These are phyloP conservation scores for Telenomus remus DNA, from an alignment of 1,140 invertebrate species.

Conservation along the genomic window DNA sequence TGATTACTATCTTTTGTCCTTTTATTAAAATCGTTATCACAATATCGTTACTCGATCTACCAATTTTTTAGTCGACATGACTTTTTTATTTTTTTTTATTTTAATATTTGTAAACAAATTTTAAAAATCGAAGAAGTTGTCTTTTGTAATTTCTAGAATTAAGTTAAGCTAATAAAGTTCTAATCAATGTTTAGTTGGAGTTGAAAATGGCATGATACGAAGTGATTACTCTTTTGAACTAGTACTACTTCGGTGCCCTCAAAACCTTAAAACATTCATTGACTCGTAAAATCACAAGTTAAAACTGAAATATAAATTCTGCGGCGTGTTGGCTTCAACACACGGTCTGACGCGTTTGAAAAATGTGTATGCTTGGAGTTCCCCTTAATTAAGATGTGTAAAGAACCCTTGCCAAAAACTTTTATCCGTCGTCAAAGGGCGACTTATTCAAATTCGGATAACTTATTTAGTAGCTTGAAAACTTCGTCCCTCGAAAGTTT, in stretches of 20 bases:
- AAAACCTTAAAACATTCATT: slow-evolving; percentile 5
- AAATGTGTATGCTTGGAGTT: slow-evolving; percentile 6
- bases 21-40: slow-evolving; percentile 4
- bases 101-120: too few relatives aligned
- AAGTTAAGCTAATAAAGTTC: too few relatives aligned
- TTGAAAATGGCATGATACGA: slow-evolving; percentile 4
- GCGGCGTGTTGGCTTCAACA: background rate
- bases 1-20: slow-evolving; percentile 19
- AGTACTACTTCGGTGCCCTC: slow-evolving; percentile 8
- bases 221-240: slow-evolving; percentile 8
- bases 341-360: slow-evolving; percentile 4
- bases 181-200: background rate
- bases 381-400: slow-evolving; percentile 8
- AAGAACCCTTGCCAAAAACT: slow-evolving; percentile 8
- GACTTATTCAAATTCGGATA: background rate
- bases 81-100: too few relatives aligned
- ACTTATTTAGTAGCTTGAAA: background rate
- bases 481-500: background rate
- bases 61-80: too few relatives aligned
- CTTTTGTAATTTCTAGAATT: too few relatives aligned
- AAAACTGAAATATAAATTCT: slow-evolving; percentile 6
- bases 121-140: too few relatives aligned
- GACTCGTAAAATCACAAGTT: background rate
- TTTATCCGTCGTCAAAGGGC: slow-evolving; percentile 2
- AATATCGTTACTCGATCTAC: background rate